phyloP scores from a whole-genome alignment of 2,113 vertebrate genomes.

The Athene cunicularia region DNA sequence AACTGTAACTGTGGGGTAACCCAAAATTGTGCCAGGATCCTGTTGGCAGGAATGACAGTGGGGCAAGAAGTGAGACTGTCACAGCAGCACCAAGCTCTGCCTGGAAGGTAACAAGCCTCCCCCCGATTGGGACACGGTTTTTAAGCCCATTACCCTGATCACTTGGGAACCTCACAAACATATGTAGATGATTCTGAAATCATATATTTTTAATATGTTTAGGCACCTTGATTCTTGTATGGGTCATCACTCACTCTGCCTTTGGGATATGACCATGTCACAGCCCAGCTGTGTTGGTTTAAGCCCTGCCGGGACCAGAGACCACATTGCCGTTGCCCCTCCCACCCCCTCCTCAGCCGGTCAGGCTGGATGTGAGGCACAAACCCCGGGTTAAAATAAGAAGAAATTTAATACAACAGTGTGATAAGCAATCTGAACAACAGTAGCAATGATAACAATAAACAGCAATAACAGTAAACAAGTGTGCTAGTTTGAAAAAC shows the following conservation, averaged over 20 bases:
- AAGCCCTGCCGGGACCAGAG: no score
- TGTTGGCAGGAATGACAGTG: accelerated
- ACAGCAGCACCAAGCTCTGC: neutral
- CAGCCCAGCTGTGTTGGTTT: neutral
- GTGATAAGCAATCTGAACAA: no score
- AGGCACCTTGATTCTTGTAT: neutral
- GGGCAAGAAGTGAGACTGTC: accelerated
- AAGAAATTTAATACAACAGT: no score
- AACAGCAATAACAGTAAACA: no score
- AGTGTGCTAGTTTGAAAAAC: no score
- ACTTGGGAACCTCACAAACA: neutral
- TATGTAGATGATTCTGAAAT: neutral
- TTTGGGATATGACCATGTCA: neutral
- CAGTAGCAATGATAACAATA: no score
- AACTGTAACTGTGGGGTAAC: accelerated
- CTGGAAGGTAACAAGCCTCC: neutral
- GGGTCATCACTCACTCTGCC: neutral
- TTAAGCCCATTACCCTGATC: neutral
- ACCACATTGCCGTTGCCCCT: no score
- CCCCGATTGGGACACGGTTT: neutral
- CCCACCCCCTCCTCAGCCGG: no score
- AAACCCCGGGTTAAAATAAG: no score
- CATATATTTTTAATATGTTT: neutral
- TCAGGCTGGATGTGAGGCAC: no score
- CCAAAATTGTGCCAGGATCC: neutral